phyloP scores from a whole-genome alignment of 2,113 vertebrate species.

The Pimephales promelas region DNA sequence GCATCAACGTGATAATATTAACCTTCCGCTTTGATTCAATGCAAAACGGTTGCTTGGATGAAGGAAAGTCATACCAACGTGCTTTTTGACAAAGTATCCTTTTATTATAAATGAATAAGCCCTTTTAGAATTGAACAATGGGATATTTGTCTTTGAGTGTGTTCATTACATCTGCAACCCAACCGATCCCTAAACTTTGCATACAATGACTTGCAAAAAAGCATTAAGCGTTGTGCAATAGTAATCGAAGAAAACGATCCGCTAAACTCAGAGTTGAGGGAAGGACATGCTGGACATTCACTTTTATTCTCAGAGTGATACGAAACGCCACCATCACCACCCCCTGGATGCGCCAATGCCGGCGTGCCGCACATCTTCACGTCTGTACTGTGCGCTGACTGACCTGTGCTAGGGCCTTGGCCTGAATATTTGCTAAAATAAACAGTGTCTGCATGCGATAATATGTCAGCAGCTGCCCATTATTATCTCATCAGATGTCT shows the following conservation, averaged over 20 bases:
- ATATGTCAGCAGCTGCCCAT: neutral
- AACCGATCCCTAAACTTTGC: neutral
- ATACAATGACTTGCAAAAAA: constrained; percentile 52
- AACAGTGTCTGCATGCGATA: neutral
- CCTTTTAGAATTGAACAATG: neutral
- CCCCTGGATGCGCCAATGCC: constrained; percentile 9
- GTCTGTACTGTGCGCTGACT: neutral
- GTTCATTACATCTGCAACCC: neutral
- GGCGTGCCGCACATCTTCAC: neutral
- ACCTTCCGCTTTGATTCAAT: neutral
- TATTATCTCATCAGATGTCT: neutral
- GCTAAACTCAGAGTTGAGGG: constrained; percentile 9
- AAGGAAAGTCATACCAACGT: neutral
- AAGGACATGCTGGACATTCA: constrained; percentile 13
- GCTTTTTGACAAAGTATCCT: neutral
- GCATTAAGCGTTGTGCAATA: constrained; percentile 27
- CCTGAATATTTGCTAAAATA: neutral
- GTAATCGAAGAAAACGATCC: neutral
- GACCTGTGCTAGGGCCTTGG: neutral
- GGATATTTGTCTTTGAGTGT: neutral
- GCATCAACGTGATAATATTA: neutral
- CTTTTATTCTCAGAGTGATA: constrained; percentile 7
- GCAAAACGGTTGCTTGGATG: neutral
- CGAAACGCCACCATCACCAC: neutral
- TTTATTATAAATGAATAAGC: neutral